Base-by-base conservation (phyloP, 2,888 invertebrate genomes). In the Seira ritae region DNA sequence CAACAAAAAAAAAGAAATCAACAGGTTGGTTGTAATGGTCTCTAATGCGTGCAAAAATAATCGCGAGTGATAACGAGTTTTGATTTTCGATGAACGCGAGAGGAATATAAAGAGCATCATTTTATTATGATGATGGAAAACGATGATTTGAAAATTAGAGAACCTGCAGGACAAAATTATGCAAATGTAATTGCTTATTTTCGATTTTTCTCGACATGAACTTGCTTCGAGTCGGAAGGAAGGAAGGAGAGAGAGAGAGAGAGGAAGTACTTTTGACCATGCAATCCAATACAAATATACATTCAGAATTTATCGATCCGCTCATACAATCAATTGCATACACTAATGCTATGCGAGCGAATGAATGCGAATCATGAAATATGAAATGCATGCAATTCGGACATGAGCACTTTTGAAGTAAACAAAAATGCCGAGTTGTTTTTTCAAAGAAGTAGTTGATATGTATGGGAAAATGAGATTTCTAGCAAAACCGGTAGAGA, bases 381-480 rank as follows among this genome's bases (percentile, higher is more conserved):
- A 60, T 71, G 50, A 55, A 23, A 55, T 60, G 60, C 60, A 73
- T 73, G 37, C 62, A 22, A 72, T 72, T 55, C 60, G 72, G 55
- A 55, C 50, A 72, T 72, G 50, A 60, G 72, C 60, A 72, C 50
- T 72, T 22, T 24, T 67, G 22, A 67, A 22, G 67, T 42, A n/a
- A 69, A 69, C 17, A 60, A 60, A 60, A 60, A 60, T 15, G 17
- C 12, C 4, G 6, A 42, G 12, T 12, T 15, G 17, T 60, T 60
- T 60, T 42, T 12, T 42, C 12, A 42, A 8, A 17, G n/a, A 60
- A 60, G 66, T 66, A 22, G 66, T 67, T 20, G 70, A 17, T 8
- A 3, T 37, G 2, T 22, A 71, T 2, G 1, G 37, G 31, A 31
- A 68, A 46, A 17, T 2, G 60, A 10, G 42, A 65, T n/a, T 60